These are phyloP conservation scores for Tiliacea aurago DNA, from an alignment of 2,888 invertebrate species.

Conservation along the genomic window DNA sequence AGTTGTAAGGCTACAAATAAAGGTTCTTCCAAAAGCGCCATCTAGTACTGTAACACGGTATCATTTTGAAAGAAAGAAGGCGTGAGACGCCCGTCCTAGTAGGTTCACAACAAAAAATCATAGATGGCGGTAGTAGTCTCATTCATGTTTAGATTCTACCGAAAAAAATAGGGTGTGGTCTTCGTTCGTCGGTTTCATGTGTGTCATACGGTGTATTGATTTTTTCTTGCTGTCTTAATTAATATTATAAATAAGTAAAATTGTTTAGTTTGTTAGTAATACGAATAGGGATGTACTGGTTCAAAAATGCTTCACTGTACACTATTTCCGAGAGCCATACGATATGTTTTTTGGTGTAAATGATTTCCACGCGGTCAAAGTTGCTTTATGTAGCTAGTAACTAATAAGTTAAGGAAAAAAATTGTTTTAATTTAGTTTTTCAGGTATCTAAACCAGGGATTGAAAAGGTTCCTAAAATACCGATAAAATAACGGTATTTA, in stretches of 20 bases:
- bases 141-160: background rate
- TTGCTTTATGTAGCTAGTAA: background rate
- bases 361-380: background rate
- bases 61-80: background rate
- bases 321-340: background rate
- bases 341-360: background rate
- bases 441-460: no score
- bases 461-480: no score
- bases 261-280: background rate
- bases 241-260: no score
- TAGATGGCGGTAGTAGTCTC: conserved; percentile 18
- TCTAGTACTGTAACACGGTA: conserved; percentile 1
- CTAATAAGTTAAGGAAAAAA: background rate
- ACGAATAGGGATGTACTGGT: background rate
- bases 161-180: no score
- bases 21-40: background rate
- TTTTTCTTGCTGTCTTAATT: background rate
- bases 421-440: no score
- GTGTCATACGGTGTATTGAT: background rate
- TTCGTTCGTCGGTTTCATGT: background rate
- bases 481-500: no score
- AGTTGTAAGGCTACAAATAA: background rate
- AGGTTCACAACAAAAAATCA: background rate
- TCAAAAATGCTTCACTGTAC: background rate
- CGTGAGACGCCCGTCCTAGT: no score